A percentile compares a stretch with the other conserved stretches of the same genome.
Evolutionary conservation across 2,888 invertebrate species (phyloP).

Genomic region (Eubasilissa splendida): DNA sequence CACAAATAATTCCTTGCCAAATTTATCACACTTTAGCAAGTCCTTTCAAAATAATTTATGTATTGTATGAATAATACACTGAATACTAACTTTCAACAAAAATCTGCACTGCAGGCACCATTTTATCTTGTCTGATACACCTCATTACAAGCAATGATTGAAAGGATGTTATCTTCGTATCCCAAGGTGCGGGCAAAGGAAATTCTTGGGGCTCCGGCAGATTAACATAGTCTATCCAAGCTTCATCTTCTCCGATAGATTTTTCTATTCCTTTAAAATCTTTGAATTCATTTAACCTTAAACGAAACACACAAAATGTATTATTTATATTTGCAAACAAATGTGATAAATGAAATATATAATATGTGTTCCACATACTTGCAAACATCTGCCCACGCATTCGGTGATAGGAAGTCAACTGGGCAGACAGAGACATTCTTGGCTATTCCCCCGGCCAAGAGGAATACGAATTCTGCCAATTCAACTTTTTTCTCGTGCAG

Average conservation of each 20-base stretch:
- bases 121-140: constrained; percentile 90
- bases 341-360: no score
- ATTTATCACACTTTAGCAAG: no score
- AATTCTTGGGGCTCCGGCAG: constrained; percentile 81
- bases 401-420: constrained; percentile 66
- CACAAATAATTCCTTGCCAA: no score
- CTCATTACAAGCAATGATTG: constrained; percentile 85
- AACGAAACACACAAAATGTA: neutral
- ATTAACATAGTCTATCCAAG: constrained; percentile 86
- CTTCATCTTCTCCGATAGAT: constrained; percentile 73
- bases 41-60: neutral
- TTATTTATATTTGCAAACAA: no score
- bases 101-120: constrained; percentile 83
- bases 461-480: constrained; percentile 84
- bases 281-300: constrained; percentile 68
- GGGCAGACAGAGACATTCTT: constrained; percentile 65
- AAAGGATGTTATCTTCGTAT: constrained; percentile 76
- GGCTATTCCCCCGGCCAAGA: constrained; percentile 85
- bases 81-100: constrained; percentile 75
- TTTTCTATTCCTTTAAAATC: constrained; percentile 77
- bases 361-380: constrained; percentile 62
- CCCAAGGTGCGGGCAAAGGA: constrained; percentile 81
- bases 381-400: constrained; percentile 68
- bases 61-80: neutral
- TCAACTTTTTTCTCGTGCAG: constrained; percentile 73